These are phyloP conservation scores for Corythornis vintsioides DNA, from an alignment of 2,113 vertebrate species.

Conservation along the genomic window DNA sequence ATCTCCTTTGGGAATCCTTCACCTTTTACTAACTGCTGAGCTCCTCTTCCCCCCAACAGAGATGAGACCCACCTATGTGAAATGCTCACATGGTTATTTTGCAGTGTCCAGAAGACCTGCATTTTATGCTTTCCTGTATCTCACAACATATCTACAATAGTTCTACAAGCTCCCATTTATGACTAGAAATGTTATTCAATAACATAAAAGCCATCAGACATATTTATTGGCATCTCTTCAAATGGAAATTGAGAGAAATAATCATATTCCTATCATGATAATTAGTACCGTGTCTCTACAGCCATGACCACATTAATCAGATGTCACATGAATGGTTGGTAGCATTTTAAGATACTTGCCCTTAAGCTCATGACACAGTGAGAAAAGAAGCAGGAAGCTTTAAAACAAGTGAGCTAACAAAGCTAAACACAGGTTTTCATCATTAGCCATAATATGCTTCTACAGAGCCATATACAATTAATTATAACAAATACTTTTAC, in stretches of 20 bases:
- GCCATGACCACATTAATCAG: constrained; percentile 37
- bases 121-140: neutral
- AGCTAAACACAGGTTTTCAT: neutral
- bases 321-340: neutral
- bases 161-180: neutral
- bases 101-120: neutral
- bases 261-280: neutral
- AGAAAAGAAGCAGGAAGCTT: constrained; percentile 16
- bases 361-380: neutral
- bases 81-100: neutral
- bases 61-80: neutral
- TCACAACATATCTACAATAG: neutral
- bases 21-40: neutral
- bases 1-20: neutral
- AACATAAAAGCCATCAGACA: neutral
- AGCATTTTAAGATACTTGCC: neutral
- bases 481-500: neutral
- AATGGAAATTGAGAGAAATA: constrained; percentile 17
- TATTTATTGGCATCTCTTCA: constrained; percentile 18
- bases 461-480: neutral
- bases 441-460: neutral
- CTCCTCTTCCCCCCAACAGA: neutral
- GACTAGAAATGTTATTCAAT: neutral
- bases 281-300: constrained; percentile 19
- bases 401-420: neutral